Base-by-base conservation (phyloP, 2,888 invertebrate species). In the Pristionchus exspectatus region DNA sequence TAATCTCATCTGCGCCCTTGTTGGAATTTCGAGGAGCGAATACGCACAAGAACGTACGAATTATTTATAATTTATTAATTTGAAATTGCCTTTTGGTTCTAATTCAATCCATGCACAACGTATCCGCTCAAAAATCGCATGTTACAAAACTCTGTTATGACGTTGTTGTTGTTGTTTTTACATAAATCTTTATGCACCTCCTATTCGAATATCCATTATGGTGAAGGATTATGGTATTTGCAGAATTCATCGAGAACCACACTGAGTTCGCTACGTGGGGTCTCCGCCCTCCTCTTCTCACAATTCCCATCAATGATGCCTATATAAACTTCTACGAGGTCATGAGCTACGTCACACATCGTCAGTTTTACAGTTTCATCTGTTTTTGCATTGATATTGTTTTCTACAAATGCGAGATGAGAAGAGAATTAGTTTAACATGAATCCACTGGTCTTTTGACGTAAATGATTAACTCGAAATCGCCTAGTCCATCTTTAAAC, bases 321-420 rank as follows among this genome's bases (percentile, higher is more conserved):
- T 93, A 92, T 87, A 93, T 92, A 33, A 92, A 98, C 0, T 98
- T 98, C 95, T 98, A 98, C 95, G 98, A 98, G 95, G 98, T 98
- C 88, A 96, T 98, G 90, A 97, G 98, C 72, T 98, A 98, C 59
- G 98, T 98, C 59, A 98, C 98, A 38, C 98, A 98, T 90, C 91
- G 94, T 94, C 77, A 90, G 92, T 81, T 50, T 12, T 1, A n/a
- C 72, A 90, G 91, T 81, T 50, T 12, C 12, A n/a, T 54, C 27
- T 21, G 7, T n/a, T 18, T 38, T 77, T 38, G 56, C 10, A 4
- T 83, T 84, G 56, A 4, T 18, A 59, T 84, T 30, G 16, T 85
- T 12, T 50, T 81, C 12, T 12, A 81, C 4, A 2, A 44, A 9
- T 38, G 18, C 66, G 18, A 66, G 24, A 66, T 5, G 27, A 12